Evolutionary conservation across 2,888 invertebrate species (phyloP).

Genomic region (Chymomyza fuscimana): DNA sequence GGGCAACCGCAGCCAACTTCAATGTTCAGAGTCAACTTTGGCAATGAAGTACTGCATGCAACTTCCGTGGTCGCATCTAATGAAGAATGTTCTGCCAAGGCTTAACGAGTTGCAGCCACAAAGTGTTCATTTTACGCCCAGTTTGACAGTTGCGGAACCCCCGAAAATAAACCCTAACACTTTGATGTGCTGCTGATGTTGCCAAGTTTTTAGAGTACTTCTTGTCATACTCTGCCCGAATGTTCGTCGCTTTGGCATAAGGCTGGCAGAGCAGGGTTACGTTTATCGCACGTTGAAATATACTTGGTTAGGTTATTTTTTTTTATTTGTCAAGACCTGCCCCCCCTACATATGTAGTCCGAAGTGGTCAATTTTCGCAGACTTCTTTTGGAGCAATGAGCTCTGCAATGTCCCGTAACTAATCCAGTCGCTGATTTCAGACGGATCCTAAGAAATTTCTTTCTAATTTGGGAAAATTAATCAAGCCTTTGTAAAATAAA

Average conservation of each 20-base stretch:
- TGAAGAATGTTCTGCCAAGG: conserved; percentile 41
- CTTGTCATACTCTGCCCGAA: background rate
- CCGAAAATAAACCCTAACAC: background rate
- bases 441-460: too few relatives aligned
- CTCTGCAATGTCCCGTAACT: too few relatives aligned
- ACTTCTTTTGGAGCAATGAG: too few relatives aligned
- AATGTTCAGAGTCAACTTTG: conserved; percentile 13
- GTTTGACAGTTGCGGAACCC: conserved; percentile 44
- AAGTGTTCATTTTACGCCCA: conserved; percentile 70
- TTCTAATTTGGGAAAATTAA: too few relatives aligned
- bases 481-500: too few relatives aligned
- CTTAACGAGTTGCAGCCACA: conserved; percentile 14
- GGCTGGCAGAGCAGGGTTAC: background rate
- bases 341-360: too few relatives aligned
- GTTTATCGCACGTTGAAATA: too few relatives aligned
- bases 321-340: too few relatives aligned
- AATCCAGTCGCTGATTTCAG: too few relatives aligned
- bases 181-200: background rate
- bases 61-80: conserved; percentile 31
- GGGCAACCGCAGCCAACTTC: background rate
- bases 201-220: background rate
- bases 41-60: conserved; percentile 17
- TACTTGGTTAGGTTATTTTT: too few relatives aligned
- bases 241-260: background rate
- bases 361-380: too few relatives aligned